A percentile compares a stretch with the other conserved stretches of the same genome.
phyloP scores from a whole-genome alignment of 2,888 invertebrate species.

The Trachelus iudaicus region DNA sequence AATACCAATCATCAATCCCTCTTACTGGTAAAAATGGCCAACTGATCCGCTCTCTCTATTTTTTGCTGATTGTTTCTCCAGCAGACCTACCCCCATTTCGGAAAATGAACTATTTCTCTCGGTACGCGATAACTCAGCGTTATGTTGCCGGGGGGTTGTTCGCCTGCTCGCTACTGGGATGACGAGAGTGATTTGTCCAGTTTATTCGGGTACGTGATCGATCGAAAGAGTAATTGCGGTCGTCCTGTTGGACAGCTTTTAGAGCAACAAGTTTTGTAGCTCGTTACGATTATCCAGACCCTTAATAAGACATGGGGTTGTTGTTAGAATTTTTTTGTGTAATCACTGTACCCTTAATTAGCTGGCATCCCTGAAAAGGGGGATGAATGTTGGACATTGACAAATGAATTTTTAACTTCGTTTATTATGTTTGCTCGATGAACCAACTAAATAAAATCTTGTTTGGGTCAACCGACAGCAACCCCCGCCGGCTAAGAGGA shows the following conservation, averaged over 20 bases:
- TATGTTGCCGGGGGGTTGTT: background rate
- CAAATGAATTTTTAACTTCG: background rate
- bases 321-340: background rate
- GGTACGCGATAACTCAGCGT: background rate
- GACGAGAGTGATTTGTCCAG: background rate
- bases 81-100: background rate
- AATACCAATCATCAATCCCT: background rate
- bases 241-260: constrained; percentile 23
- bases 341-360: background rate
- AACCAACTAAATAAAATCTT: background rate
- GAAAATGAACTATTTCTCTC: background rate
- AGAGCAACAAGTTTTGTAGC: constrained; percentile 35
- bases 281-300: constrained; percentile 5
- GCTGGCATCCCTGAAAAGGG: background rate
- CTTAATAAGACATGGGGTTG: background rate
- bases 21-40: background rate
- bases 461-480: background rate
- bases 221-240: constrained; percentile 29
- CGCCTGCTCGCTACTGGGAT: background rate
- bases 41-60: background rate
- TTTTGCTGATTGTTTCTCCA: background rate
- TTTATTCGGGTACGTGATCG: constrained; percentile 17
- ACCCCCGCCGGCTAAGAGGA: background rate
- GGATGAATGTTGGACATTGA: background rate
- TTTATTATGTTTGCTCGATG: background rate